Percentiles rank a stretch among this genome's conserved stretches.
phyloP scores from a whole-genome alignment of 2,797 vertebrate species.

The Melanotaenia parkinsoni region DNA sequence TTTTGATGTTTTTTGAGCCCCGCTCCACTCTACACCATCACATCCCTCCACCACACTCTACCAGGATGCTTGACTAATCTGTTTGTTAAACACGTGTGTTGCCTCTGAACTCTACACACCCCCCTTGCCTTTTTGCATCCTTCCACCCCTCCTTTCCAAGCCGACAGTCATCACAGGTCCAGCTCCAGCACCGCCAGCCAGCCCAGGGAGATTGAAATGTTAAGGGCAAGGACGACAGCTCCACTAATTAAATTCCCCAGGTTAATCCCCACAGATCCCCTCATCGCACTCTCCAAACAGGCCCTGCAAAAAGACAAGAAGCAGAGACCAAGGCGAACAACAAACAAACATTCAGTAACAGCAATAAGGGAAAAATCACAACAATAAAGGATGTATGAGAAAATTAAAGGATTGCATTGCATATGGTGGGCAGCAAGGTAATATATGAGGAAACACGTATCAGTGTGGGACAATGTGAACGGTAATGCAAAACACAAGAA shows the following conservation, averaged over 20 bases:
- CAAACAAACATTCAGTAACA: conserved; percentile 74
- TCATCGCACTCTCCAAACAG: conserved; percentile 87
- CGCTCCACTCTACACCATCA: conserved; percentile 17
- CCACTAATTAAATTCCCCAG: conserved; percentile 95
- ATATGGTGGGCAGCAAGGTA: conserved; percentile 29
- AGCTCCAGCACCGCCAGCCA: conserved; percentile 61
- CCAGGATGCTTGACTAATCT: conserved; percentile 70
- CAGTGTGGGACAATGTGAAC: background rate
- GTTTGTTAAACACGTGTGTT: conserved; percentile 76
- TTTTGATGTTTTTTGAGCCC: background rate
- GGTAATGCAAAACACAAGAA: background rate
- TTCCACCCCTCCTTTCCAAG: conserved; percentile 40
- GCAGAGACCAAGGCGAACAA: conserved; percentile 42
- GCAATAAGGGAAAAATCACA: conserved; percentile 35
- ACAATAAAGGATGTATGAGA: conserved; percentile 41
- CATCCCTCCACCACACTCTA: conserved; percentile 46
- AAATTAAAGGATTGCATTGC: conserved; percentile 44
- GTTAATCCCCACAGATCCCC: conserved; percentile 92
- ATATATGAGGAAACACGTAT: conserved; percentile 41
- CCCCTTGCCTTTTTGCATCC: conserved; percentile 25
- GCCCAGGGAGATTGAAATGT: conserved; percentile 80
- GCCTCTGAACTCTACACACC: conserved; percentile 46
- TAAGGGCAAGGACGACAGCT: conserved; percentile 79
- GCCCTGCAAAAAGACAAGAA: conserved; percentile 57
- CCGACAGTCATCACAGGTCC: conserved; percentile 71